Base-by-base conservation (phyloP, 2,113 vertebrate genomes). In the Theristicus caerulescens region DNA sequence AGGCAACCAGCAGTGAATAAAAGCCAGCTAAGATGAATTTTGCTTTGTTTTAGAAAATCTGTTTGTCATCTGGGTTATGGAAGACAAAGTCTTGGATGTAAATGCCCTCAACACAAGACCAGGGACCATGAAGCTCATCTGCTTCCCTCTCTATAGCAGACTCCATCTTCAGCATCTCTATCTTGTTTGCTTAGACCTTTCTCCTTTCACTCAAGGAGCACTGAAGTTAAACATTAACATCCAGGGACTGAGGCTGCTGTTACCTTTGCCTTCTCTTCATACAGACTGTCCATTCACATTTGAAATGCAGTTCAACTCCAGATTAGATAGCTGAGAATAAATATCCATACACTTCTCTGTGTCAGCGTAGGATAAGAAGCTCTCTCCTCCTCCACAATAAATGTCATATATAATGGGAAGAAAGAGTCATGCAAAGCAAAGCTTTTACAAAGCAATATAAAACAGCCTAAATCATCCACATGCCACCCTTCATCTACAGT, bases 321-420 rank as follows among this genome's bases (percentile, higher is more conserved):
- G 77, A 91, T 91, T 66, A 90, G 54, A 83, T 15, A 88, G 31
- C 66, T 81, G 47, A 84, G 72, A 95, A 90, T 58, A 96, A 95
- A 94, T 91, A 92, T 18, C 51, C 51, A 71, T 86, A 58, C 59
- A 67, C 88, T 95, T 88, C 36, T 85, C 93, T 51, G 24, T 95
- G 27, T 91, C 57, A 46, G 26, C 65, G 70, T 64, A 94, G 89
- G 52, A 87, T 79, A 96, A 82, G 83, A 46, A 96, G 52, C 54
- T 91, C 74, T 93, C 42, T 94, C 77, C 69, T 96, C 89, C 84
- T 32, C 77, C 73, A 72, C 87, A 89, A 71, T 87, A 94, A 69
- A 82, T 86, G 89, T 89, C 86, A 92, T 10, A 59, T 91, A 76
- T 74, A 93, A 92, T 67, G 44, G 73, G 62, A 69, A 91, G 61